These are phyloP conservation scores for Cataglyphis livida DNA, from an alignment of 2,888 invertebrate species.

Conservation along the genomic window DNA sequence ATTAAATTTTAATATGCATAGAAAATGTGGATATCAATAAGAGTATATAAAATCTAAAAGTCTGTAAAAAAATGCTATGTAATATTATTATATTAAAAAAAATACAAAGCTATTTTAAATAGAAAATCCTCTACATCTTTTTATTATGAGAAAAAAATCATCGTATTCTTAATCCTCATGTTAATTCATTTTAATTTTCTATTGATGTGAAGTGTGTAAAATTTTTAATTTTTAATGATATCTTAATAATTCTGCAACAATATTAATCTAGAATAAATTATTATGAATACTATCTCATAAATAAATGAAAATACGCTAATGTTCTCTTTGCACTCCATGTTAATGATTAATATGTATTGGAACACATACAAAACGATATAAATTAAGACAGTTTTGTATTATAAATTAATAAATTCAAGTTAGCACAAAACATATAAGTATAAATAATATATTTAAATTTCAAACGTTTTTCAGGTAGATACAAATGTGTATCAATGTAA, in stretches of 20 bases:
- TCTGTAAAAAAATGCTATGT: not conserved
- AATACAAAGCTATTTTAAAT: not conserved
- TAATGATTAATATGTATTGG: not conserved
- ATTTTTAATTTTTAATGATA: not conserved
- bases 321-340: not conserved
- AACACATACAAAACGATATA: not conserved
- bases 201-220: not conserved
- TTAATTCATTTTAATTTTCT: not conserved
- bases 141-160: not conserved
- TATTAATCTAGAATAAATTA: not conserved
- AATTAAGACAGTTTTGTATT: not conserved
- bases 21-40: not conserved
- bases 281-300: not conserved
- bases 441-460: too few species aligned
- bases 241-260: not conserved
- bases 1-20: not conserved
- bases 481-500: too few species aligned
- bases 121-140: not conserved
- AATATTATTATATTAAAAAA: not conserved
- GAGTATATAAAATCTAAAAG: not conserved
- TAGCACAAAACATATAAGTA: not conserved
- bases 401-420: not conserved
- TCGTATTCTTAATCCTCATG: not conserved
- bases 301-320: not conserved
- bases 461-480: too few species aligned